These are phyloP conservation scores for Hemiprocne comata DNA, from an alignment of 2,113 vertebrate genomes.

Conservation along the genomic window DNA sequence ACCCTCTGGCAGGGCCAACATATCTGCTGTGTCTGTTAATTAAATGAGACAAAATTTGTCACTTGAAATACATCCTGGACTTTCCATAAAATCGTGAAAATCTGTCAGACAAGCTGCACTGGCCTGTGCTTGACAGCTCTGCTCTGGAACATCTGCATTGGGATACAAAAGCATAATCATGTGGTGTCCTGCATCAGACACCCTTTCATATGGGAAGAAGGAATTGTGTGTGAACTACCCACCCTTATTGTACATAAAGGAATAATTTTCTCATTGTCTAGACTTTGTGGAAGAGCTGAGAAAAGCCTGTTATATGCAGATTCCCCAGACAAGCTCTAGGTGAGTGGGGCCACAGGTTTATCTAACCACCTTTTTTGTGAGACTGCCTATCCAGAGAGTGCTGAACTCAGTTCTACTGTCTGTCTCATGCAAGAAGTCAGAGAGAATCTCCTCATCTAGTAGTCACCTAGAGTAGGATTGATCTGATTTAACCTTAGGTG, in stretches of 20 bases:
- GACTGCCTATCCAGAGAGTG: background rate
- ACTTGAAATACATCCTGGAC: background rate
- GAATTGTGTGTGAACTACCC: accelerated
- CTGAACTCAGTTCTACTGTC: background rate
- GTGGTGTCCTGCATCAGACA: background rate
- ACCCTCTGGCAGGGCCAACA: background rate
- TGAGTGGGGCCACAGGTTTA: accelerated
- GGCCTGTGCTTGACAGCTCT: background rate
- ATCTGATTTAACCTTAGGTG: background rate
- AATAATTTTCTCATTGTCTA: background rate
- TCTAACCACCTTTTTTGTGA: background rate
- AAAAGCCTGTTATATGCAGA: background rate
- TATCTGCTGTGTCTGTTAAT: conserved; percentile 4
- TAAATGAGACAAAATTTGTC: background rate
- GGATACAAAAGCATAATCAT: background rate
- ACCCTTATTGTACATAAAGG: background rate
- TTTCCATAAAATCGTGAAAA: background rate
- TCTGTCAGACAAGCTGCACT: background rate
- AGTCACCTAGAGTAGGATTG: background rate
- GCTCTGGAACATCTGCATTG: background rate
- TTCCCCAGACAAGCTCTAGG: background rate
- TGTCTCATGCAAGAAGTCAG: background rate
- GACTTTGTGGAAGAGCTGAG: background rate
- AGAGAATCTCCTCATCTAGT: background rate
- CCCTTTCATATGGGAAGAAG: background rate